Conservation (phyloP, 2,113 vertebrate species). For the Anarhynchus alexandrinus region DNA sequence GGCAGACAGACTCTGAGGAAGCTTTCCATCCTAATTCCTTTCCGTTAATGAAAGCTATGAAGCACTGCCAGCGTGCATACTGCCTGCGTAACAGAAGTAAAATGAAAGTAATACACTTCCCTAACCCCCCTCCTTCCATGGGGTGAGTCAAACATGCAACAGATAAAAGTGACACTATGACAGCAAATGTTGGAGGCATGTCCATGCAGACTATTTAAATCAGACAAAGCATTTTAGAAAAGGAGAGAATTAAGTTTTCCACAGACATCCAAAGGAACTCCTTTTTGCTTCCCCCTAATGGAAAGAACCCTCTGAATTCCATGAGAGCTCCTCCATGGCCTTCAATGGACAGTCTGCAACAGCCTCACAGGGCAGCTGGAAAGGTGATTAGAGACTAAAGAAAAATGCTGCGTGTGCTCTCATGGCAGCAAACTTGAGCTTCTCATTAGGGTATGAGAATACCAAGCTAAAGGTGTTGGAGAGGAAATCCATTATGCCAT, state of each 20-base stretch:
- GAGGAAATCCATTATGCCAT: neutral
- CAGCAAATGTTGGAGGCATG: neutral
- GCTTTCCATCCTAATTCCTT: constrained; percentile 4
- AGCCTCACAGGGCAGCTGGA: neutral
- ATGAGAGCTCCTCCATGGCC: neutral
- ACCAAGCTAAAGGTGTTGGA: neutral
- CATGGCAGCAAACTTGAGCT: neutral
- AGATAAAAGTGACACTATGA: neutral
- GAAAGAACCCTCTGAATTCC: neutral
- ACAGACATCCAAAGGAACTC: neutral
- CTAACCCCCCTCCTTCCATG: neutral
- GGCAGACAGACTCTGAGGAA: neutral
- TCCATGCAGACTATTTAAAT: neutral
- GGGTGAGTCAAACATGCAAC: rapidly evolving
- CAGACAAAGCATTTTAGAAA: neutral
- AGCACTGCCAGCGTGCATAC: neutral
- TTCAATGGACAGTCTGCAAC: neutral
- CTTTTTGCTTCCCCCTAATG: neutral
- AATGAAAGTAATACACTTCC: neutral
- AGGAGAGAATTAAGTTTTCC: neutral
- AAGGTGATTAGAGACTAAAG: neutral
- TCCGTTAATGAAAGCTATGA: neutral
- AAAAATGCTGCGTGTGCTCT: neutral
- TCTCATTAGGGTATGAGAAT: neutral
- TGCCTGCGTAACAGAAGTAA: neutral